These are phyloP conservation scores for Pterocles burchelli DNA, from an alignment of 2,113 vertebrate genomes.

Conservation along the genomic window DNA sequence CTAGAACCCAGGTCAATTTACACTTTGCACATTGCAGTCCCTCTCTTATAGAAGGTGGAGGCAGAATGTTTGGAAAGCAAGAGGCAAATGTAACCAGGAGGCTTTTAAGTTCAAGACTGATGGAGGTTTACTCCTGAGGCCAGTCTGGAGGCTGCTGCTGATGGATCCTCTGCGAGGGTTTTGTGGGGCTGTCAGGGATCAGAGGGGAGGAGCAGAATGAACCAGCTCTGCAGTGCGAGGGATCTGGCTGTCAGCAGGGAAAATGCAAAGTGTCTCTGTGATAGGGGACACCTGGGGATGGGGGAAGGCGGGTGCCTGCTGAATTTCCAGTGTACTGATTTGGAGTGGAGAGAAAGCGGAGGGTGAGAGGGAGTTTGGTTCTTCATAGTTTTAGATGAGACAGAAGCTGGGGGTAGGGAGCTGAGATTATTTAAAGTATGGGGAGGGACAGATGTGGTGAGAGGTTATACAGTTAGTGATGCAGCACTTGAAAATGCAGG, in stretches of 20 bases:
- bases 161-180: not conserved
- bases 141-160: not conserved
- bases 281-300: not conserved
- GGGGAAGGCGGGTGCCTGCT: not conserved
- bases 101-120: not conserved
- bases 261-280: accelerated
- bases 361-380: not conserved
- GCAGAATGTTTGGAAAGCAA: not conserved
- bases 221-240: not conserved
- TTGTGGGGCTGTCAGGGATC: accelerated
- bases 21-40: not conserved
- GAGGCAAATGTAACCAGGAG: not conserved
- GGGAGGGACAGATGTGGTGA: not conserved
- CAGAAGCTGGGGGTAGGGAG: not conserved
- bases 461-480: not conserved
- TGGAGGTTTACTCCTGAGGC: not conserved
- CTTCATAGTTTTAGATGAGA: not conserved
- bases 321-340: not conserved
- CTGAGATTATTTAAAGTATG: not conserved
- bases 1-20: not conserved
- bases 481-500: not conserved
- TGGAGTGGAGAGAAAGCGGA: not conserved
- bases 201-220: not conserved
- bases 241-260: not conserved
- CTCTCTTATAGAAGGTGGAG: not conserved